These are phyloP conservation scores for Lota lota DNA, from an alignment of 2,113 vertebrate genomes.

Conservation along the genomic window DNA sequence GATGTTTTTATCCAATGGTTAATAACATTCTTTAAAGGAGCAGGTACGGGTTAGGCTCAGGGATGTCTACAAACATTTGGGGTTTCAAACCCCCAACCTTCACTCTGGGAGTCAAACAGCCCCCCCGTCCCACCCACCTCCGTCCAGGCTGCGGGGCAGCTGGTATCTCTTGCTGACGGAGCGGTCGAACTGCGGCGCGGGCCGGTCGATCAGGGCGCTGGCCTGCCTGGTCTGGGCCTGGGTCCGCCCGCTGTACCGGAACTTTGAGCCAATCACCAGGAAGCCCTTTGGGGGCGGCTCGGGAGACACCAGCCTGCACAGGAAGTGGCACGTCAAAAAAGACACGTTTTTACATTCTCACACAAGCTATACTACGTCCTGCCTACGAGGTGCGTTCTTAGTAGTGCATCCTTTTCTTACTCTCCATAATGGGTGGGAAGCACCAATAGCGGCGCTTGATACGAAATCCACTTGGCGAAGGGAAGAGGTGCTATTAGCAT, in stretches of 20 bases:
- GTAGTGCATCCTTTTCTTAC: conserved; percentile 1
- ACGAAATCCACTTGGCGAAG: neutral
- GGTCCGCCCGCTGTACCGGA: conserved; percentile 95
- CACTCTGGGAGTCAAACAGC: no score
- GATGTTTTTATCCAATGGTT: no score
- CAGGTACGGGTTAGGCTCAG: no score
- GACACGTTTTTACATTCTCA: no score
- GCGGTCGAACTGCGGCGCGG: conserved; percentile 93
- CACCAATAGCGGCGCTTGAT: neutral
- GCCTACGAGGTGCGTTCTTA: no score
- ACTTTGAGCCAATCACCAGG: conserved; percentile 98
- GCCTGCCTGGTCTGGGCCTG: conserved; percentile 97
- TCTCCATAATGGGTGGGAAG: neutral
- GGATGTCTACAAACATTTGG: no score
- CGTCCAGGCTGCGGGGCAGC: conserved; percentile 93
- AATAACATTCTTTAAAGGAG: no score
- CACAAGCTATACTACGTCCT: no score
- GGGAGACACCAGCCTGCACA: conserved; percentile 88
- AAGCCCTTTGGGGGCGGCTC: conserved; percentile 97
- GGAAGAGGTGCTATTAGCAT: neutral
- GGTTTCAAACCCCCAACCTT: no score
- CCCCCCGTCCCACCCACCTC: conserved; percentile 74
- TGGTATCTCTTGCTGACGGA: conserved; percentile 96
- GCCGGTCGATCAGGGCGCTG: conserved; percentile 93
- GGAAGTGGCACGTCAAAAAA: neutral